A percentile compares a stretch with the other conserved stretches of the same genome.
These are phyloP conservation scores for Lophius piscatorius DNA, from an alignment of 2,113 vertebrate genomes.

Conservation along the genomic window DNA sequence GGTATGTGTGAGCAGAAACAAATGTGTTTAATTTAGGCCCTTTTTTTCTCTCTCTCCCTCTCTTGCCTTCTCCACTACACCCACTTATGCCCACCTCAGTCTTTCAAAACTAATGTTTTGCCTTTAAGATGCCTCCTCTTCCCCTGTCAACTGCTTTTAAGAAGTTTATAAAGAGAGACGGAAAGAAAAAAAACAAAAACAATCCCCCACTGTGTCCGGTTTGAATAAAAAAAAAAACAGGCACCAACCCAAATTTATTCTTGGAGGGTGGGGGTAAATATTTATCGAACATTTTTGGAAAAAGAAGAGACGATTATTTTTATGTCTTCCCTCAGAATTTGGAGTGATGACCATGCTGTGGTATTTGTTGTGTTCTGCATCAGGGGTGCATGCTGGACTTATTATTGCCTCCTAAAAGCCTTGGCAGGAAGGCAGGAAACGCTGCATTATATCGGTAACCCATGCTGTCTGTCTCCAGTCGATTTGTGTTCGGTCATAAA, in stretches of 20 bases:
- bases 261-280: constrained; percentile 68
- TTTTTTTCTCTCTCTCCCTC: constrained; percentile 55
- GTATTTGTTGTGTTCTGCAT: constrained; percentile 62
- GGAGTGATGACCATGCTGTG: constrained; percentile 64
- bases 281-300: constrained; percentile 69
- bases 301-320: constrained; percentile 54
- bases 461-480: constrained; percentile 65
- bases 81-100: constrained; percentile 71
- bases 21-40: constrained; percentile 87
- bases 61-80: constrained; percentile 57
- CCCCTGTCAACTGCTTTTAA: constrained; percentile 56
- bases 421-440: constrained; percentile 66
- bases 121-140: constrained; percentile 60
- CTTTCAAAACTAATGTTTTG: constrained; percentile 66
- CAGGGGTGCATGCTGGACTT: constrained; percentile 52
- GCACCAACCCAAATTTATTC: constrained; percentile 63
- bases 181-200: constrained; percentile 42
- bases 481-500: constrained; percentile 71
- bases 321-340: constrained; percentile 52
- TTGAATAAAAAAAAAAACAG: constrained; percentile 54
- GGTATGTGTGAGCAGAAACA: constrained; percentile 88
- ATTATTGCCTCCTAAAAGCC: constrained; percentile 67
- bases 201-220: constrained; percentile 50
- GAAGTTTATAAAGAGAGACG: constrained; percentile 47
- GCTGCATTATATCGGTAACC: constrained; percentile 65